Base-by-base conservation (phyloP, 1,140 invertebrate genomes). In the Pantala flavescens region DNA sequence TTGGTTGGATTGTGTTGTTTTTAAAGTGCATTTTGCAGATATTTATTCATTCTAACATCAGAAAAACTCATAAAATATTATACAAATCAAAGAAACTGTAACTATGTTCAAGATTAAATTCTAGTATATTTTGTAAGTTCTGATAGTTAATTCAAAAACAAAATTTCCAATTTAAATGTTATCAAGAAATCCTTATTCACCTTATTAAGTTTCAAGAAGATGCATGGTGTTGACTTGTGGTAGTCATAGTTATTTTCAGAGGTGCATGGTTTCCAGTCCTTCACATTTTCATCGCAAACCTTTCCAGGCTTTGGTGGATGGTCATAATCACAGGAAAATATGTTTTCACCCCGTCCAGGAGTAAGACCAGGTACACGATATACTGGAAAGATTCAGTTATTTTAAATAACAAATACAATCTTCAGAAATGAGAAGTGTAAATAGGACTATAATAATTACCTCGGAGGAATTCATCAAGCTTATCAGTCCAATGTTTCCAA, bases 141-240 rank as follows among this genome's bases (percentile, higher is more conserved):
- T n/a, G n/a, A n/a, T n/a, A n/a, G n/a, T n/a, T n/a, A n/a, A n/a
- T n/a, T n/a, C n/a, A n/a, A n/a, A n/a, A n/a, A n/a, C n/a, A n/a
- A n/a, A n/a, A n/a, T n/a, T n/a, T n/a, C n/a, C n/a, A n/a, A 36
- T 36, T 36, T 36, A 14, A 7, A 72, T 72, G n/a, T 72, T n/a
- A 71, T 21, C 12, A 71, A 71, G n/a, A 71, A 10, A 10, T 71
- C 21, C 24, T 63, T 63, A 63, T 82, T 83, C 79, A 91, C 90
- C 85, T 91, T 93, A 79, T 94, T 94, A 70, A 95, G 84, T 81
- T 94, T 95, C 75, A 94, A 86, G 83, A 93, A 90, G 80, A 94
- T 88, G 80, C 92, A 94, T 16, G 93, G 93, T 19, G 90, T 87
- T 21, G 88, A 90, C 77, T 88, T 85, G 79, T 89, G 87, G 81